These are phyloP conservation scores for Phrixothrix hirtus DNA, from an alignment of 2,888 invertebrate species.

Conservation along the genomic window DNA sequence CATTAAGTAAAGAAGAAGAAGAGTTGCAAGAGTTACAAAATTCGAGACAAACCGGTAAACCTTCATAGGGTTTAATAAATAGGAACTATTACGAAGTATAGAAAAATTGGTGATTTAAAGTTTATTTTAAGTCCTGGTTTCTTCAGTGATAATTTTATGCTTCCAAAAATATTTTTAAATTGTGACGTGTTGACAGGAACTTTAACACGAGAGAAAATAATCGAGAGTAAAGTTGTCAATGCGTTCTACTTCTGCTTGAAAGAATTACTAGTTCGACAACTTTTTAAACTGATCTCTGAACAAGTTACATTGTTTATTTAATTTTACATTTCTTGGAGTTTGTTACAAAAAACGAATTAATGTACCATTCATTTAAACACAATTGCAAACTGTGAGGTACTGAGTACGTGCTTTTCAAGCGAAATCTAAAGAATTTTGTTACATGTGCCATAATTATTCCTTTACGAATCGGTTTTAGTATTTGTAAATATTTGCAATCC, in stretches of 20 bases:
- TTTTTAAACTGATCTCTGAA: conserved; percentile 44
- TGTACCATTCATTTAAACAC: conserved; percentile 54
- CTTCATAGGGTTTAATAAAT: conserved; percentile 18
- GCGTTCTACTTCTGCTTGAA: conserved; percentile 26
- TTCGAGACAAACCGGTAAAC: conserved; percentile 20
- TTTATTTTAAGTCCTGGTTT: conserved; percentile 16
- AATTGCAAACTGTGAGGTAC: conserved; percentile 49
- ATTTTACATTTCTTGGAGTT: conserved; percentile 50
- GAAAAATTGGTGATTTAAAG: conserved; percentile 14
- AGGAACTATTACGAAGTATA: conserved; percentile 1
- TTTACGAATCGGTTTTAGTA: conserved; percentile 2
- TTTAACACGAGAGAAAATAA: conserved; percentile 24
- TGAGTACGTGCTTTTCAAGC: conserved; percentile 29
- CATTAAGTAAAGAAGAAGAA: conserved; percentile 78
- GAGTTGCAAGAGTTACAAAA: conserved; percentile 64
- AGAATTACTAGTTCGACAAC: conserved; percentile 42
- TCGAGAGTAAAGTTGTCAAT: conserved; percentile 28
- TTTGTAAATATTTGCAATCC: not conserved
- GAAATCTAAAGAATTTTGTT: conserved; percentile 21
- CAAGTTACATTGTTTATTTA: conserved; percentile 49
- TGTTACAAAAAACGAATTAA: conserved; percentile 49
- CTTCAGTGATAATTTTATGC: conserved; percentile 43
- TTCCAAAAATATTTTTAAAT: conserved; percentile 34
- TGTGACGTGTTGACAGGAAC: conserved; percentile 26
- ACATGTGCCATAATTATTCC: conserved; percentile 31